Evolutionary conservation across 2,888 invertebrate species (phyloP), one percentile per base, ranked within the genome.

Genomic region (Silvanus unidentatus): DNA sequence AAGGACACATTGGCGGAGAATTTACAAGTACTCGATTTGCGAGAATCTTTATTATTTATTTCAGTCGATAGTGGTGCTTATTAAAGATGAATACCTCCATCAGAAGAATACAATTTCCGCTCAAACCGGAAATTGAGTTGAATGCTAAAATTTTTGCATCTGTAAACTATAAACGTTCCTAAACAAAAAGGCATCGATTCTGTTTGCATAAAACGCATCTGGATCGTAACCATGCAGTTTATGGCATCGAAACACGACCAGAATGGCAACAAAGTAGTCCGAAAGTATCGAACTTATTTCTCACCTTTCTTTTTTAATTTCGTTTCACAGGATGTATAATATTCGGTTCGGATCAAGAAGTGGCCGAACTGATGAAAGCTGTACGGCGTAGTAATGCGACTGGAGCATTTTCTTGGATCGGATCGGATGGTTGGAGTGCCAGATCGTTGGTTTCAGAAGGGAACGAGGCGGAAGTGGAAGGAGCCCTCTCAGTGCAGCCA

Each of bases 241-340:
- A 32, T 12, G 12, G 10, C 5, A 32, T 12, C n/a, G 10, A 11
- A 32, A 32, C 32, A 32, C 32, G n/a, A 11, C n/a, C 6, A 32
- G 32, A 32, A 32, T 32, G 6, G 28, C 28, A 22, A 22, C 22
- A 22, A 22, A 22, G 22, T 22, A 22, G 8, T n/a, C n/a, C n/a
- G n/a, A n/a, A n/a, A n/a, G 13, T 35, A 12, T 22, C 8, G 22
- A 8, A 22, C 22, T 5, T 22, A 22, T 8, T 22, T 22, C 3
- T 22, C 22, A 22, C 8, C 4, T 22, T 22, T 5, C 8, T 22
- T 22, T 22, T 22, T 22, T n/a, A n/a, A n/a, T n/a, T n/a, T n/a
- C n/a, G n/a, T n/a, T n/a, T n/a, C n/a, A n/a, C n/a, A 94, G 94
- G 95, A 42, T 93, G 91, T 41, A 94, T 96, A 48, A 88, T 96